A percentile compares a stretch with the other conserved stretches of the same genome.
These are phyloP conservation scores for Calyptommatus sinebrachiatus DNA, from an alignment of 2,113 vertebrate genomes.

Conservation along the genomic window DNA sequence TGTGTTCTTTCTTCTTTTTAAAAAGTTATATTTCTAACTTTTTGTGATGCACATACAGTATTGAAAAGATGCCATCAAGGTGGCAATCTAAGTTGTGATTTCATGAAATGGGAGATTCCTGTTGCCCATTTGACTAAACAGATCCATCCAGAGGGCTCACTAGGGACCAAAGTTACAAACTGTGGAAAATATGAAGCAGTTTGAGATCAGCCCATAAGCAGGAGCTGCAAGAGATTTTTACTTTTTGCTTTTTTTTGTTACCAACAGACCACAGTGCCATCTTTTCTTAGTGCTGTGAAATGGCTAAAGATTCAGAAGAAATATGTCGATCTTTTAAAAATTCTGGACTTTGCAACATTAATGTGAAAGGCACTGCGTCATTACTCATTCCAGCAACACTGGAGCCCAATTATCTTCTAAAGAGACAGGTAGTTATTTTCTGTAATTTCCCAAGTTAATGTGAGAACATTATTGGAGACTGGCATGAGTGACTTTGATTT, in stretches of 20 bases:
- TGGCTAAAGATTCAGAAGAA: neutral
- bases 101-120: neutral
- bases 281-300: conserved; percentile 6
- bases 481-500: neutral
- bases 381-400: conserved; percentile 2
- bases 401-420: conserved; percentile 4
- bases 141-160: neutral
- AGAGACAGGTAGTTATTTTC: conserved; percentile 18
- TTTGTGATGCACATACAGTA: neutral
- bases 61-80: too few relatives aligned
- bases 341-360: neutral
- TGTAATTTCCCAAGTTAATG: conserved; percentile 33
- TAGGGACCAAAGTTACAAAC: neutral
- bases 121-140: too few relatives aligned
- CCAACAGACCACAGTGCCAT: neutral
- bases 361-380: conserved; percentile 11
- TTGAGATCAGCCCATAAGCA: neutral
- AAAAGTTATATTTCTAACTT: too few relatives aligned
- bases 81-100: neutral
- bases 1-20: too few relatives aligned
- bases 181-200: neutral
- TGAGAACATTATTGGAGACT: conserved; percentile 4
- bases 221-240: neutral
- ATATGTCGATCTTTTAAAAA: neutral
- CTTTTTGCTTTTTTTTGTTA: neutral